Percentiles rank a stretch among this genome's conserved stretches.
Conservation (phyloP, 2,113 vertebrate genomes). For the Grantiella picta region DNA sequence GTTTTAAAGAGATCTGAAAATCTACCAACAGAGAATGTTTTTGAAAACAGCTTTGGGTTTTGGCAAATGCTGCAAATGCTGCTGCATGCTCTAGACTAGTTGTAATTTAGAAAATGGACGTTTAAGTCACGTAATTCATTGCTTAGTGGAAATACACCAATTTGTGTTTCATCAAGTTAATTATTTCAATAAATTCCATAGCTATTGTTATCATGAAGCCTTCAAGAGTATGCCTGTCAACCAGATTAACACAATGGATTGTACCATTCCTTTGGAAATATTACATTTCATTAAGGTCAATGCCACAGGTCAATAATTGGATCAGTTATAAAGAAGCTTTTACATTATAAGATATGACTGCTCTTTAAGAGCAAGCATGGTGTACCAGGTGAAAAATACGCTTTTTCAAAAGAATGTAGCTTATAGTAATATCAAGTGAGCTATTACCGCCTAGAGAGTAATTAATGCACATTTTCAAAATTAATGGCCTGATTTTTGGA, state of each 20-base stretch:
- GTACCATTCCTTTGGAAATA: slow-evolving; percentile 46
- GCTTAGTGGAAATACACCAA: background rate
- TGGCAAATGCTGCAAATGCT: background rate
- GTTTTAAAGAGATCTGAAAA: background rate
- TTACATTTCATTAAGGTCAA: slow-evolving; percentile 60
- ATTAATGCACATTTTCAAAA: slow-evolving; percentile 62
- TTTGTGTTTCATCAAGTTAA: slow-evolving; percentile 19
- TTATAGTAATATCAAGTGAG: slow-evolving; percentile 40
- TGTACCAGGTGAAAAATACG: slow-evolving; percentile 29
- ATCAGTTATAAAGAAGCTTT: slow-evolving; percentile 54
- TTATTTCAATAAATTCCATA: slow-evolving; percentile 21
- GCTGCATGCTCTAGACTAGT: background rate
- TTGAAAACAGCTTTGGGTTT: background rate
- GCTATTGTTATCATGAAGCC: slow-evolving; percentile 5
- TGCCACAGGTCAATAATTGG: slow-evolving; percentile 55
- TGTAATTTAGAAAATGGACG: background rate
- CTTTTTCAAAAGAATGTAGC: slow-evolving; percentile 46
- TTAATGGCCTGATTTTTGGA: slow-evolving; percentile 59
- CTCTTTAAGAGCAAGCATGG: background rate
- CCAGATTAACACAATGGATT: slow-evolving; percentile 52
- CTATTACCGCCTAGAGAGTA: slow-evolving; percentile 44
- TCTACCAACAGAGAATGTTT: background rate
- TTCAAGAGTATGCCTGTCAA: slow-evolving; percentile 41
- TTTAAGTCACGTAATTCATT: background rate
- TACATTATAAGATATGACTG: slow-evolving; percentile 51